Base-by-base conservation (phyloP, 1,140 invertebrate genomes). In the Cecropterus lyciades region DNA sequence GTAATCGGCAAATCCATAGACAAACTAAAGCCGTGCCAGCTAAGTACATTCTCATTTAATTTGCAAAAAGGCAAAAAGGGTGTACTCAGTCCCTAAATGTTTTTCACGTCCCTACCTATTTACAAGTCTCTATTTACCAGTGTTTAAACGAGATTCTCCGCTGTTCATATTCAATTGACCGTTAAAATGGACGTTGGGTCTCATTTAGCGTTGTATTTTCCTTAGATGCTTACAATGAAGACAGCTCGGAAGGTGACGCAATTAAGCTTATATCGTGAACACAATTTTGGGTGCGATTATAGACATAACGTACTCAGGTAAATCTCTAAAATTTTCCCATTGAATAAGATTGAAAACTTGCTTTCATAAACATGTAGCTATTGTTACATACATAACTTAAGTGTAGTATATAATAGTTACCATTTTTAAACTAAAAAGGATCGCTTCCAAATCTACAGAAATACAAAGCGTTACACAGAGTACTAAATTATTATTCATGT, bases 161-260 rank as follows among this genome's bases (percentile, higher is more conserved):
- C 82, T 73, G 87, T 91, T 88, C 76, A 78, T 74, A 87, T 91
- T 91, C 84, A 87, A 89, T 91, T 91, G 84, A 82, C 80, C 84
- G 80, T 84, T 80, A 83, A 89, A 88, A 83, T 82, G 85, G 80
- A 84, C 82, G 75, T 79, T 80, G 77, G 75, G 80, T 75, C 73
- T 79, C 78, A 85, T 82, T 86, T 87, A 70, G 76, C 73, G 72
- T 77, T 71, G 71, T 77, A 78, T 79, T 79, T 71, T 69, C 71
- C 69, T 65, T 55, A 55, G 33, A 59, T 48, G 49, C 66, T 62
- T 63, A 56, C 66, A 63, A 46, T 48, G 56, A 53, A 42, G 40
- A 48, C 17, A 16, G 11, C 2, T 33, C 13, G 7, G 30, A 15
- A 6, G 27, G 27, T 37, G 51, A 53, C 30, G 30, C 24, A 43